Evolutionary conservation across 2,888 invertebrate genomes (phyloP).

Genomic region (Trissonchulus sp.): DNA sequence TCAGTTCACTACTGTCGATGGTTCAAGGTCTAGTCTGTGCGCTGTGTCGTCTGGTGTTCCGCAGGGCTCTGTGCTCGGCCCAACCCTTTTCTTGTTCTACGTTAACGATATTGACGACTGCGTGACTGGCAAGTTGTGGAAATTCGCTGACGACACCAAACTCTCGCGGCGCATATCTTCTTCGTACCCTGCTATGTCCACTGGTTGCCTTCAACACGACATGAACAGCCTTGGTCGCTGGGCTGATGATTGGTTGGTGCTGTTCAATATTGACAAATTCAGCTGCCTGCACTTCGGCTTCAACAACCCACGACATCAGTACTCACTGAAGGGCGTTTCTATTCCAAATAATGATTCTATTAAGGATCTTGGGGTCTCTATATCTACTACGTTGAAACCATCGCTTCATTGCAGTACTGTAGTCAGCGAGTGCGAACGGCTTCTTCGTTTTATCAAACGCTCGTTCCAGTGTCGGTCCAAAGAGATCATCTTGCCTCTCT

Average conservation of each 20-base stretch:
- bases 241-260: background rate
- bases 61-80: slow-evolving; percentile 12
- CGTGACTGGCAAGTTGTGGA: background rate
- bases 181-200: too few relatives aligned
- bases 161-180: too few relatives aligned
- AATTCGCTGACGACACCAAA: slow-evolving; percentile 8
- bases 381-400: too few relatives aligned
- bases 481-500: too few relatives aligned
- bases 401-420: too few relatives aligned
- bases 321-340: background rate
- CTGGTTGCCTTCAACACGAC: too few relatives aligned
- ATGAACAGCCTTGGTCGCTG: background rate
- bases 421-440: too few relatives aligned
- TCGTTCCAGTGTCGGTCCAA: too few relatives aligned
- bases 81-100: slow-evolving; percentile 1
- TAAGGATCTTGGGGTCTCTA: background rate
- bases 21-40: too few relatives aligned
- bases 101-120: background rate
- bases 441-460: too few relatives aligned
- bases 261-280: background rate
- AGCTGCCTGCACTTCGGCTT: background rate
- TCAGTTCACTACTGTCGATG: too few relatives aligned
- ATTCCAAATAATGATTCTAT: background rate
- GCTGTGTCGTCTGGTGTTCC: slow-evolving; percentile 18
- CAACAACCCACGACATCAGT: background rate